Percentiles rank a stretch among this genome's conserved stretches.
Evolutionary conservation across 2,113 vertebrate species (phyloP).

Genomic region (Ramphastos sulfuratus): DNA sequence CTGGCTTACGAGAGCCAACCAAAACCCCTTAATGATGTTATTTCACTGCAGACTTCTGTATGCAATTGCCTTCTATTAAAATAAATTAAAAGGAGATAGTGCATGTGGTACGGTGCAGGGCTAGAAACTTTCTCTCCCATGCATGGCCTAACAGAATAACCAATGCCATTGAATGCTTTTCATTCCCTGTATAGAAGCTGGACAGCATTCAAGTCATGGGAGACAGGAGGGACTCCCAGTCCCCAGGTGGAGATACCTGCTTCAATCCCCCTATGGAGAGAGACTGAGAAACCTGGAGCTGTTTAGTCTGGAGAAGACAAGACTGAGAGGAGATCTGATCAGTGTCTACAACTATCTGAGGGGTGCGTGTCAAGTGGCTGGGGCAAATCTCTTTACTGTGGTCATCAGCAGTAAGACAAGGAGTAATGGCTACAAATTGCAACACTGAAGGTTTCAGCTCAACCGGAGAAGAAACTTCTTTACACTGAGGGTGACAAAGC

Average conservation of each 20-base stretch:
- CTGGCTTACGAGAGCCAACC: fast-evolving
- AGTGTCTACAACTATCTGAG: too few species aligned
- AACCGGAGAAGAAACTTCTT: too few species aligned
- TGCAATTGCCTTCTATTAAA: neutral
- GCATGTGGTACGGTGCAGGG: fast-evolving
- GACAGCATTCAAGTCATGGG: fast-evolving
- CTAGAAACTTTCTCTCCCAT: neutral
- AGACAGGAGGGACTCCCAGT: neutral
- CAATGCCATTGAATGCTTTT: neutral
- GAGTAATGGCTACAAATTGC: too few species aligned
- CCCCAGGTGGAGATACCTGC: neutral
- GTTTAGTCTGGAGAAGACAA: too few species aligned
- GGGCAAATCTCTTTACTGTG: too few species aligned
- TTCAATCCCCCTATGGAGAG: neutral
- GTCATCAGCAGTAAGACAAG: too few species aligned
- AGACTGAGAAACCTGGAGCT: too few species aligned
- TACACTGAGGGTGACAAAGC: too few species aligned
- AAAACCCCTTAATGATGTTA: neutral
- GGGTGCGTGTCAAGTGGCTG: too few species aligned
- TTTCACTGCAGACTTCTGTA: neutral
- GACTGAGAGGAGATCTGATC: too few species aligned
- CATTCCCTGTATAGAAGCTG: neutral
- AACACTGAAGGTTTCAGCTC: too few species aligned
- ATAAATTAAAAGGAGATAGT: fast-evolving
- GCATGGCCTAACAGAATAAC: neutral